Evolutionary conservation across 2,888 invertebrate genomes (phyloP), one percentile per base, ranked within the genome.

Genomic region (Altica lythri): DNA sequence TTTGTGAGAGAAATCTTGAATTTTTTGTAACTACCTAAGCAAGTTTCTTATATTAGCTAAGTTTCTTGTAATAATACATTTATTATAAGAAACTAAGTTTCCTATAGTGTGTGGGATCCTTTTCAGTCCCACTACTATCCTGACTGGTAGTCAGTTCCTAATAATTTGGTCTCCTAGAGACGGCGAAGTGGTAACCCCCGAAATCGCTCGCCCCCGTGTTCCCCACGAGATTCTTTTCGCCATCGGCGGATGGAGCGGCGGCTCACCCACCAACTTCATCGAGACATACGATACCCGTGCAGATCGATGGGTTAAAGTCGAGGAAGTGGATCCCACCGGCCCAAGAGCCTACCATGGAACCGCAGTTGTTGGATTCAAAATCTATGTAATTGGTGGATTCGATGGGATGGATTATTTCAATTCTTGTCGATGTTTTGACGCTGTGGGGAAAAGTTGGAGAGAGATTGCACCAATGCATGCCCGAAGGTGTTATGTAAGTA

Each of bases 341-440:
- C 90, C 94, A 0, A 81, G 95, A 46, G 95, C 94, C 0, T 95
- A 95, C 74, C 95, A 95, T 71, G 95, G 95, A n/a, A 90, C 92
- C 0, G 92, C 91, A 0, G 91, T 94, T 0, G 82, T 95, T 1
- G 91, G 89, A 0, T 84, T 83, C 64, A 86, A 88, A 68, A 91
- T 96, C 60, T 95, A 89, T 75, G 87, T 93, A 2, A 89, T 95
- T 61, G 95, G 96, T 0, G 95, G 95, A 2, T 95, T 94, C 71
- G 92, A 95, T 69, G 95, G 67, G 2, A 68, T 69, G 69, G 69
- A 71, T 40, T 70, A 71, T 56, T 71, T 70, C 55, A 71, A 71
- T 43, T 70, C 68, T 3, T 71, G 69, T 35, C 57, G 70, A 34
- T 90, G 90, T 65, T 95, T 94, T 75, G 88, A 95, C 70, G 92